Base-by-base conservation (phyloP, 2,797 vertebrate genomes). In the Eospalax fontanierii region DNA sequence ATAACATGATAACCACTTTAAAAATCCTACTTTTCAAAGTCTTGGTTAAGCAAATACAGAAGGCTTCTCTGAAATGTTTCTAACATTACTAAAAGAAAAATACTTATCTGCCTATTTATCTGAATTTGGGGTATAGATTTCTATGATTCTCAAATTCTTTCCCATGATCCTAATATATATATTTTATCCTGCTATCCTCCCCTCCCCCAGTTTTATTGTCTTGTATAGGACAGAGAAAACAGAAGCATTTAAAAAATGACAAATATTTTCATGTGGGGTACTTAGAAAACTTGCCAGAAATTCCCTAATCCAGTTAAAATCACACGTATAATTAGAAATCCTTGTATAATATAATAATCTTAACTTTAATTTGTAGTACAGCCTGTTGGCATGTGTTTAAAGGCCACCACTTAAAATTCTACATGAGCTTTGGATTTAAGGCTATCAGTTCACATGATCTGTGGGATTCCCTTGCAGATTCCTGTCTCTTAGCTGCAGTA, bases 181-280 rank as follows among this genome's bases (percentile, higher is more conserved):
- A 80, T 73, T 86, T 50, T 61, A 40, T 87, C 61, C 95, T 79
- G 22, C 30, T 92, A 65, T 18, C 87, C n/a, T 73, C 70, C 82
- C 73, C 33, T 24, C 73, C 26, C 38, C 89, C 78, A 96, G 59
- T 59, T 88, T 97, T 90, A 74, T 87, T 89, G 92, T 89, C 65
- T 26, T 26, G 14, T 91, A 86, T 59, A 93, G 74, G 76, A 95
- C 91, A 12, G 75, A 96, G 22, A 80, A 50, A 93, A 96, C 83
- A 97, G 96, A 97, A 97, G 21, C 74, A 95, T 89, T 93, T 95
- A 87, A 97, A 94, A 95, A 98, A 98, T 97, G 95, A 73, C 79
- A 98, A 92, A n/a, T 97, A 97, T 97, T 93, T 97, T 97, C 68
- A 54, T 93, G 96, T 96, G 96, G 94, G 94, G 93, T 96, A 93